Base-by-base conservation (phyloP, 2,797 vertebrate genomes). In the Numenius phaeopus region DNA sequence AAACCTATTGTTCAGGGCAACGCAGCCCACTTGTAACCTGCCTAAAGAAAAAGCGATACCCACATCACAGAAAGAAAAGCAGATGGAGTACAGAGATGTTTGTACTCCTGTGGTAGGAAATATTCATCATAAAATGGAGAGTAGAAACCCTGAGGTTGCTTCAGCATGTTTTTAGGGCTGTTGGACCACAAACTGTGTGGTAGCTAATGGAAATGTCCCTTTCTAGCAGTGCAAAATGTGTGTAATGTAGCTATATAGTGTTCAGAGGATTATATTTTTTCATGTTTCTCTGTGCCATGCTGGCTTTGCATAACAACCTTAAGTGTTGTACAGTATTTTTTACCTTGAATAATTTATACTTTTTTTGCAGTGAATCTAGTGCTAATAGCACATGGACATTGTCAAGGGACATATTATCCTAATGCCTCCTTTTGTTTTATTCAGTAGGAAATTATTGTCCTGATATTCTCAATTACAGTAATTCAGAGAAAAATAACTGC, bases 401-500 rank as follows among this genome's bases (percentile, higher is more conserved):
- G 44, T 89, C 86, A 93, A 83, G 93, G 57, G 88, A 90, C 83
- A n/a, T 70, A 88, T 95, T 80, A 94, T 94, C 40, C 47, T 95
- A 95, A 93, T 95, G 90, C 8, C 18, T 90, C 47, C 77, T 96
- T 93, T 80, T 95, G 85, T 94, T 97, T 96, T 94, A 94, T 96
- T 96, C 77, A 93, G 59, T 75, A 93, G 70, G 65, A 97, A 84
- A 90, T 92, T 66, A 95, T 79, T 84, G 30, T 69, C 65, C 58
- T 91, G 83, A 66, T 94, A 94, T 61, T 93, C 37, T 73, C 66
- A 89, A 55, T 96, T 95, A 94, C 66, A 73, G 88, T 89, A 94
- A 95, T 73, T 90, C n/a, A 82, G 83, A 89, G 62, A 73, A 89
- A 90, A 95, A 79, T 61, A 94, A 54, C 32, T 22, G 23, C 64